Evolutionary conservation across 2,888 invertebrate genomes (phyloP).

Genomic region (Drosophila niveifrons): DNA sequence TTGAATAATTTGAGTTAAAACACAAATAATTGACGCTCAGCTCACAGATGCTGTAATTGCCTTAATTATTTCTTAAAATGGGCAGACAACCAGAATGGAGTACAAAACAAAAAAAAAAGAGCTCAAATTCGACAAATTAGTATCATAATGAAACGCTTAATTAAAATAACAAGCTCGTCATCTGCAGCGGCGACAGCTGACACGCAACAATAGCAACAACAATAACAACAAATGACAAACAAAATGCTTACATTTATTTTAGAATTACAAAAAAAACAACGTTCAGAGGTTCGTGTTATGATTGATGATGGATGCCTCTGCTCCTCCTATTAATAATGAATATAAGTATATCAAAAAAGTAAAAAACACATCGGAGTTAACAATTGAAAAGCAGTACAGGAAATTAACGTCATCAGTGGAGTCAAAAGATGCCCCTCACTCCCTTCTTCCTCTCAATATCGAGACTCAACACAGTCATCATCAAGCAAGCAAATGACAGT

Average conservation of each 20-base stretch:
- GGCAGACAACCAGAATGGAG: neutral
- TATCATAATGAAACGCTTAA: conserved; percentile 74
- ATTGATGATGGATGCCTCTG: conserved; percentile 64
- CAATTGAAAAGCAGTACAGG: conserved; percentile 60
- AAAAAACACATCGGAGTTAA: conserved; percentile 31
- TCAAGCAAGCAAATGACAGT: conserved; percentile 58
- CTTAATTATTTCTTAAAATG: conserved; percentile 39
- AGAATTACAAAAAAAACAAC: conserved; percentile 57
- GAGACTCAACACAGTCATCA: conserved; percentile 54
- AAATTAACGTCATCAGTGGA: conserved; percentile 62
- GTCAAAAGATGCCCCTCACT: neutral
- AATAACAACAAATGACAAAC: conserved; percentile 36
- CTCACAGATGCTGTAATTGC: conserved; percentile 44
- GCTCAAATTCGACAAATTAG: conserved; percentile 62
- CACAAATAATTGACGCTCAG: conserved; percentile 22
- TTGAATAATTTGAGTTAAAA: conserved; percentile 30
- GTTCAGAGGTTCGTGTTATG: conserved; percentile 49
- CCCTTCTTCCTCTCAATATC: neutral
- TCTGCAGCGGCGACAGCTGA: conserved; percentile 49
- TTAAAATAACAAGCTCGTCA: conserved; percentile 71
- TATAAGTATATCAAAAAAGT: conserved; percentile 21
- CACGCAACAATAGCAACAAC: conserved; percentile 54
- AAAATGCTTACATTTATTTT: conserved; percentile 34
- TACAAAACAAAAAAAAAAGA: conserved; percentile 8
- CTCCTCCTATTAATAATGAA: conserved; percentile 54